A percentile compares a stretch with the other conserved stretches of the same genome.
phyloP scores from a whole-genome alignment of 2,888 invertebrate species.

The Biston stratarius region DNA sequence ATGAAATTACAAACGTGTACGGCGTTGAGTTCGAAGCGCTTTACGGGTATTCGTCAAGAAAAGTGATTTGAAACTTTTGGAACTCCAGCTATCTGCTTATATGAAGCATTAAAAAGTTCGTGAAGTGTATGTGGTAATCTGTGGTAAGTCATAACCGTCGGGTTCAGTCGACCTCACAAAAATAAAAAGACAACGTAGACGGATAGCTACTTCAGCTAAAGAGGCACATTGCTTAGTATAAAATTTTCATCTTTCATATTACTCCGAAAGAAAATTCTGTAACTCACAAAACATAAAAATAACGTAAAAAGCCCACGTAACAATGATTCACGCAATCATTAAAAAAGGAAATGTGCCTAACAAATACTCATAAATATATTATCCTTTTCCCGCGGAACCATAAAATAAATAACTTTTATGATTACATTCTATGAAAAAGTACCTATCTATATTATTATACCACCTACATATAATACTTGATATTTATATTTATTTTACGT shows the following conservation, averaged over 20 bases:
- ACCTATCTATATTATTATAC: neutral
- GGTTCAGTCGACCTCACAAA: slow-evolving; percentile 27
- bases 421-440: slow-evolving; percentile 29
- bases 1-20: slow-evolving; percentile 45
- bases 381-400: slow-evolving; percentile 32
- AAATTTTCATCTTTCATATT: slow-evolving; percentile 11
- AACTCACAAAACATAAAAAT: slow-evolving; percentile 19
- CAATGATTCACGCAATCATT: slow-evolving; percentile 34
- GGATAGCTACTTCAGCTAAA: slow-evolving; percentile 30
- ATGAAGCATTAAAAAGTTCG: slow-evolving; percentile 47
- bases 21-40: slow-evolving; percentile 44
- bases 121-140: slow-evolving; percentile 32
- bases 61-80: slow-evolving; percentile 47
- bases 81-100: slow-evolving; percentile 45
- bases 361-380: slow-evolving; percentile 35
- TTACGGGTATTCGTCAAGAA: slow-evolving; percentile 48
- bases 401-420: slow-evolving; percentile 35
- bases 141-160: slow-evolving; percentile 39
- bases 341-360: slow-evolving; percentile 30
- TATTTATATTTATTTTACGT: no score
- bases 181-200: slow-evolving; percentile 33
- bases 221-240: slow-evolving; percentile 7
- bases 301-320: slow-evolving; percentile 29
- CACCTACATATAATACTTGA: neutral
- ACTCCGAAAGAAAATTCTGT: slow-evolving; percentile 13